These are phyloP conservation scores for Hippotragus niger DNA, from an alignment of 2,113 vertebrate species.

Conservation along the genomic window DNA sequence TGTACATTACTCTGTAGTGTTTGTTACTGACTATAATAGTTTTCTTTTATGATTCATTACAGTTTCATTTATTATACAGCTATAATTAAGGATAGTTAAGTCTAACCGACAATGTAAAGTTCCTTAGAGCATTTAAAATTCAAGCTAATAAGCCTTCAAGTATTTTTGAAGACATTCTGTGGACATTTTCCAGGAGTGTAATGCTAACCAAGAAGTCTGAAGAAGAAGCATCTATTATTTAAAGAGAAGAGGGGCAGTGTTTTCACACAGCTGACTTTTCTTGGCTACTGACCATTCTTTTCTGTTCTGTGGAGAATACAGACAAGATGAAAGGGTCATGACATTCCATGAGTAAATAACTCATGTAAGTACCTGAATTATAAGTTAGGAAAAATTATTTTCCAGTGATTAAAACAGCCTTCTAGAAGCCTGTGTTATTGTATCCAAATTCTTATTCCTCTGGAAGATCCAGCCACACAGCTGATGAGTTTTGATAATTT, in stretches of 20 bases:
- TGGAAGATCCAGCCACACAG: neutral
- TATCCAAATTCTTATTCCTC: neutral
- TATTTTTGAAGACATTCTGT: neutral
- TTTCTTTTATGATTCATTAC: neutral
- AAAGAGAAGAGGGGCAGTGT: neutral
- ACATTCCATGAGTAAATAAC: neutral
- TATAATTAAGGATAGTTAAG: neutral
- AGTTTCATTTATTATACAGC: neutral
- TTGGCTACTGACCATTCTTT: neutral
- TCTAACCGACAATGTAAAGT: neutral
- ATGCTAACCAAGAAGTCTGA: neutral
- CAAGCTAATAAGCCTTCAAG: constrained; percentile 4
- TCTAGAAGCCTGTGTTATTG: neutral
- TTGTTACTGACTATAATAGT: neutral
- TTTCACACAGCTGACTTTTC: neutral
- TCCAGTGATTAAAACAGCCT: constrained; percentile 25
- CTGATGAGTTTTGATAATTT: constrained; percentile 21
- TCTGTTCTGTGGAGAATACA: neutral
- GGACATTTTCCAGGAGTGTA: neutral
- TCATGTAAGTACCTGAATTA: constrained; percentile 1
- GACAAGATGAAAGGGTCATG: constrained; percentile 21
- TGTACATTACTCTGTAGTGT: neutral
- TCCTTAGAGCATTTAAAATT: constrained; percentile 22
- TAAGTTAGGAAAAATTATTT: constrained; percentile 5
- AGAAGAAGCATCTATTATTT: neutral